Base-by-base conservation (phyloP, 2,888 invertebrate genomes). In the Nemoura dubitans region DNA sequence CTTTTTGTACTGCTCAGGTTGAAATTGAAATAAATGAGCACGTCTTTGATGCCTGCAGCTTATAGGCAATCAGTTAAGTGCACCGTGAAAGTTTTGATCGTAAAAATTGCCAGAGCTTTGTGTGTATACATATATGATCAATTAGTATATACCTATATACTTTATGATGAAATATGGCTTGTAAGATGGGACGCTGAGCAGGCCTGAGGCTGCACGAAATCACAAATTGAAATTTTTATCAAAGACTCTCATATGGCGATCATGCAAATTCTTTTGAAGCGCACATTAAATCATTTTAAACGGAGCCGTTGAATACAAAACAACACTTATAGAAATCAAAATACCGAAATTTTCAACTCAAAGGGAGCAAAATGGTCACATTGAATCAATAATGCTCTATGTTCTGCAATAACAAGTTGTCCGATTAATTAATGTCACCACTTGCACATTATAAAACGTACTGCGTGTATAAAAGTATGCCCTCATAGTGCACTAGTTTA, bases 101-200 rank as follows among this genome's bases (percentile, higher is more conserved):
- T 59, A 59, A 59, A 59, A 59, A 59, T 59, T 59, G 59, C 59
- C 14, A 21, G 3, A 21, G 59, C 59, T 21, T 21, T 21, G 59
- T 59, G n/a, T 59, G 59, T 59, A 14, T 59, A 21, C 14, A 14
- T 14, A 59, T 59, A 59, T 21, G 59, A 59, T 59, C 59, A 59
- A 59, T 59, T 59, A 59, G 59, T 59, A 59, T 59, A 59, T 59
- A 59, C 59, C 59, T 59, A 59, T 59, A 59, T 59, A 59, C 59
- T 59, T 59, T 59, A 59, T 59, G 3, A 59, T 59, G 59, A 59
- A 59, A 59, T 59, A 59, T 59, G 59, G 21, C 14, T 59, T 59
- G 21, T 14, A 14, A 59, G 59, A 59, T 21, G 59, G 1, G 21
- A 21, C 59, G 59, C 3, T 21, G 16, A 59, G 16, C 16, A 59